Base-by-base conservation (phyloP, 2,888 invertebrate species). In the Exocentrus adspersus region DNA sequence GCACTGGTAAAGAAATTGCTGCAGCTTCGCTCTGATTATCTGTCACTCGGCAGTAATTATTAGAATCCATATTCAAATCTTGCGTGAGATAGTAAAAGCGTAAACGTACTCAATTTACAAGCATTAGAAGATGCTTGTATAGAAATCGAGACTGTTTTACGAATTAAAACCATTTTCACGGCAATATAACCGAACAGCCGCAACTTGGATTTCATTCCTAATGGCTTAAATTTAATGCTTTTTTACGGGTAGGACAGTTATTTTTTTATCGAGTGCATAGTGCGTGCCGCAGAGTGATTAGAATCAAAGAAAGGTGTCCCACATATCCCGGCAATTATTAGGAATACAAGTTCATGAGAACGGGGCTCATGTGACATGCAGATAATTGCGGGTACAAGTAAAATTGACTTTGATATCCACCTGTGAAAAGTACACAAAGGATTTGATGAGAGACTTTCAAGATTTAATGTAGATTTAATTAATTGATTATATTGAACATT, bases 21-120 rank as follows among this genome's bases (percentile, higher is more conserved):
- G 21, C 54, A 46, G 63, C 59, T 42, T 53, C 53, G 63, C 52
- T 63, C 63, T 54, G 59, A 46, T 62, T 62, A 48, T 16, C 45
- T 46, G 59, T 59, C 59, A 54, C 50, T 63, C 50, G 9, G 32
- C 37, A 48, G 46, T 45, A 59, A 21, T 42, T 50, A n/a, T 41
- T 52, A 20, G 32, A 45, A 64, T 51, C 51, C 20, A 54, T 56
- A 54, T 60, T 51, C 59, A 54, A 54, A 56, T 42, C 16, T 59
- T 21, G 43, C 64, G 24, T 59, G 60, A 56, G 52, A 57, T 52
- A 53, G 59, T 63, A 63, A 53, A 63, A 63, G 53, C 59, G 32
- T 53, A 53, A 63, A 54, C 59, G 24, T 21, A 61, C 19, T 32
- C 10, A 45, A 53, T 45, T 62, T 58, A 50, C 20, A 12, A 52